A percentile compares a stretch with the other conserved stretches of the same genome.
Evolutionary conservation across 2,113 vertebrate species (phyloP).

Genomic region (Baryphthengus martii): DNA sequence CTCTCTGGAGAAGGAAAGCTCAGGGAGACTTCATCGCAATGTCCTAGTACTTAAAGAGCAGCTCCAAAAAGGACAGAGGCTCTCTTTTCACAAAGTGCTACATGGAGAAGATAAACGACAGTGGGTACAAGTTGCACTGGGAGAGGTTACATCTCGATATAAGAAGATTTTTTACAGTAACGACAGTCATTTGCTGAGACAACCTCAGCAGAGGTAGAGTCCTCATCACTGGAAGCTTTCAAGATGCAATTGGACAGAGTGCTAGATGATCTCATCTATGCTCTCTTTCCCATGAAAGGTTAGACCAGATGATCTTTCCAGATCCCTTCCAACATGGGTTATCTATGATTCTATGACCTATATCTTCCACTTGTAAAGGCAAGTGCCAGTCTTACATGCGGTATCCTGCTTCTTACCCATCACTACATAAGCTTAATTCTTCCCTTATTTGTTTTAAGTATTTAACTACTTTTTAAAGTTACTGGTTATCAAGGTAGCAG

Average conservation of each 20-base stretch:
- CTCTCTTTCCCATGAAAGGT: background rate
- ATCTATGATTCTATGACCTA: background rate
- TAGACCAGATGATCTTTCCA: background rate
- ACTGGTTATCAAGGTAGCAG: background rate
- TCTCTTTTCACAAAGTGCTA: background rate
- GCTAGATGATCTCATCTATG: background rate
- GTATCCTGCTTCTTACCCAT: background rate
- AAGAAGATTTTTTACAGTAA: background rate
- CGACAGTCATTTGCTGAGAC: background rate
- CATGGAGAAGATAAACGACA: background rate
- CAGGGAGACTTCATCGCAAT: background rate
- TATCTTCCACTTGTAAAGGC: background rate
- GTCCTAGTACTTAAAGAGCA: background rate
- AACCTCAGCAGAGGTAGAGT: background rate
- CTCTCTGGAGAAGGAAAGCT: background rate
- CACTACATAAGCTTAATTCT: background rate
- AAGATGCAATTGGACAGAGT: background rate
- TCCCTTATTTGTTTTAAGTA: background rate
- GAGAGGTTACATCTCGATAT: background rate
- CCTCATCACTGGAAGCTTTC: background rate
- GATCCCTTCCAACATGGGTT: background rate
- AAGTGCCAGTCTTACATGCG: rapidly evolving
- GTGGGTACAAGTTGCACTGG: background rate
- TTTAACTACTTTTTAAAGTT: background rate
- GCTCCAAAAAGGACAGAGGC: background rate